These are phyloP conservation scores for Lucifuga dentata DNA, from an alignment of 2,113 vertebrate species.

Conservation along the genomic window DNA sequence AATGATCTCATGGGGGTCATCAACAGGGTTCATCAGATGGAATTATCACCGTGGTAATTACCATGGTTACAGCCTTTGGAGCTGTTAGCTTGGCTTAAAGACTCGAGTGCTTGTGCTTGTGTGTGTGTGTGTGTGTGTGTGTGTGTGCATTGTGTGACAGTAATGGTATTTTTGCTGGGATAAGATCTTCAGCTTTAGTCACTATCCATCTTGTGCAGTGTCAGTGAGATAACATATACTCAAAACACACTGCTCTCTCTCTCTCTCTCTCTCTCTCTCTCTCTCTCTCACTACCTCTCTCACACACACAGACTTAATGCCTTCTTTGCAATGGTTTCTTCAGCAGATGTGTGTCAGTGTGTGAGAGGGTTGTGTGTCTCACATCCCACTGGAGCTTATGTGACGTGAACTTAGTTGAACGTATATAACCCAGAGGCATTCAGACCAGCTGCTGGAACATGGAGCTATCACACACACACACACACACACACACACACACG, in stretches of 20 bases:
- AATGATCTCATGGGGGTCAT: slow-evolving; percentile 53
- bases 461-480: slow-evolving; percentile 8
- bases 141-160: slow-evolving; percentile 36
- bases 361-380: slow-evolving; percentile 35
- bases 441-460: slow-evolving; percentile 34
- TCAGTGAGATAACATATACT: slow-evolving; percentile 31
- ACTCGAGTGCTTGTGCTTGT: neutral
- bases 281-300: slow-evolving; percentile 13
- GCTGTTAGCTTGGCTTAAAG: slow-evolving; percentile 5
- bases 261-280: slow-evolving; percentile 25
- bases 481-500: neutral
- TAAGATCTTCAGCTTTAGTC: slow-evolving; percentile 25
- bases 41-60: slow-evolving; percentile 32
- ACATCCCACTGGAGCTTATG: slow-evolving; percentile 23
- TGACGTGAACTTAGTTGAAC: slow-evolving; percentile 29
- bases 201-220: slow-evolving; percentile 17
- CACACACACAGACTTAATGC: too few species aligned
- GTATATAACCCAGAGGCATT: slow-evolving; percentile 34
- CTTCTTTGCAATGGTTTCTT: slow-evolving; percentile 10
- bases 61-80: slow-evolving; percentile 17
- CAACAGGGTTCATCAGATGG: slow-evolving; percentile 18
- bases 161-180: slow-evolving; percentile 20
- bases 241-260: slow-evolving; percentile 26
- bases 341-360: slow-evolving; percentile 58
- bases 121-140: neutral